These are phyloP conservation scores for Coregonus ussuriensis DNA, from an alignment of 2,797 vertebrate genomes.

Conservation along the genomic window DNA sequence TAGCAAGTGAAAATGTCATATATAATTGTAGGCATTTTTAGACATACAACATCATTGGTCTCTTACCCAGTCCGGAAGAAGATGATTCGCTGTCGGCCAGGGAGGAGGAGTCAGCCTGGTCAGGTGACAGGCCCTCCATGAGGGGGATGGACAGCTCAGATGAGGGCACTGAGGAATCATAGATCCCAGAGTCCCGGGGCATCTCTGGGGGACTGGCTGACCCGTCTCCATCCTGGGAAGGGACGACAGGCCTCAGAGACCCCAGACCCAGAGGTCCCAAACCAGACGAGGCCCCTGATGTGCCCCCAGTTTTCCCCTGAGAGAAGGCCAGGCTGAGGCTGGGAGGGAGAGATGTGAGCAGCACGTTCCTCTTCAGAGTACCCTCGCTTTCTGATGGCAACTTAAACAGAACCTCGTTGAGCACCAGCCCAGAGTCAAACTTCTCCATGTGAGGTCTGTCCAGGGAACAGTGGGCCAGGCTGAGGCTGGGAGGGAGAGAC, in stretches of 20 bases:
- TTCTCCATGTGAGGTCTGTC: conserved; percentile 63
- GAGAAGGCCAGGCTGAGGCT: conserved; percentile 27
- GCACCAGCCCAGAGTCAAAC: conserved; percentile 84
- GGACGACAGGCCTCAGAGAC: conserved; percentile 41
- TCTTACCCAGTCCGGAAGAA: conserved; percentile 91
- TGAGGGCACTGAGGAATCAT: conserved; percentile 94
- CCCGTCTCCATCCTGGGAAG: conserved; percentile 67
- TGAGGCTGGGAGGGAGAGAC: conserved; percentile 56
- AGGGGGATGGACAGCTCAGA: conserved; percentile 93
- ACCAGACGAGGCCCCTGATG: conserved; percentile 28
- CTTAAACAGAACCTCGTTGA: conserved; percentile 86
- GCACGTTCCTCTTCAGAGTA: conserved; percentile 69
- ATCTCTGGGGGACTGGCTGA: conserved; percentile 76
- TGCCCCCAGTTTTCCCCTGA: conserved; percentile 61
- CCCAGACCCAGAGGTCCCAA: neutral
- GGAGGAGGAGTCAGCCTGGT: conserved; percentile 90
- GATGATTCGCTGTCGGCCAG: conserved; percentile 91
- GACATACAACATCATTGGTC: neutral
- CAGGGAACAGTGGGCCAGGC: conserved; percentile 49
- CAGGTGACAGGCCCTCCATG: conserved; percentile 91
- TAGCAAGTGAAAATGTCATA: neutral
- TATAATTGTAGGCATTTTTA: neutral
- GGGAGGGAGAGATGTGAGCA: conserved; percentile 53
- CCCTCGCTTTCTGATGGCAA: conserved; percentile 73
- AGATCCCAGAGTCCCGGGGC: conserved; percentile 96